Evolutionary conservation across 2,797 vertebrate genomes (phyloP).

Genomic region (Poecilia picta): DNA sequence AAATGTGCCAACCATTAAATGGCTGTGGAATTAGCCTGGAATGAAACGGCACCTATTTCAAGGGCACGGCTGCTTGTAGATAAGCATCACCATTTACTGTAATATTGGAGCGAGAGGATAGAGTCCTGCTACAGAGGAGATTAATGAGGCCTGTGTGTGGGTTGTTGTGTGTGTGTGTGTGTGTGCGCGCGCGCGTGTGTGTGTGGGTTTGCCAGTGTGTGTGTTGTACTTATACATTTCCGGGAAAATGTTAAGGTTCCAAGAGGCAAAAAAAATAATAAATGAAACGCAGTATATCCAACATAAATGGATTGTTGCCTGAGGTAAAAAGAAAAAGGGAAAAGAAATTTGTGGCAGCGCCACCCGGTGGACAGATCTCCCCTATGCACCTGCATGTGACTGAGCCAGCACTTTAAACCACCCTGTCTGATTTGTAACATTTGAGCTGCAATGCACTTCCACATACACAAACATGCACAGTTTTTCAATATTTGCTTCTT

Average conservation of each 20-base stretch:
- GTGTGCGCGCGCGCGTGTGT: slow-evolving; percentile 19
- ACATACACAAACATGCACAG: slow-evolving; percentile 37
- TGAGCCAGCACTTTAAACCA: slow-evolving; percentile 35
- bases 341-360: slow-evolving; percentile 56
- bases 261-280: slow-evolving; percentile 71
- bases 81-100: slow-evolving; percentile 82
- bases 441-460: slow-evolving; percentile 37
- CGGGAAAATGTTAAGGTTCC: slow-evolving; percentile 74
- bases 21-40: slow-evolving; percentile 76
- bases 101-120: slow-evolving; percentile 78
- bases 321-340: slow-evolving; percentile 18
- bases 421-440: slow-evolving; percentile 49
- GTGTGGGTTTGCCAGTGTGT: slow-evolving; percentile 47
- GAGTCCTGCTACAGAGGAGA: slow-evolving; percentile 79
- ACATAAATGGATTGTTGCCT: slow-evolving; percentile 66
- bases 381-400: slow-evolving; percentile 35
- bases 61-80: slow-evolving; percentile 77
- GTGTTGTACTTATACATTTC: slow-evolving; percentile 80
- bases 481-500: slow-evolving; percentile 57
- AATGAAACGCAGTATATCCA: slow-evolving; percentile 68
- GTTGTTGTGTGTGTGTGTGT: neutral
- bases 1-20: slow-evolving; percentile 76
- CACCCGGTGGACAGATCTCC: slow-evolving; percentile 63
- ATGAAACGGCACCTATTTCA: slow-evolving; percentile 78
- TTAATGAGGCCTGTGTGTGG: slow-evolving; percentile 71